Base-by-base conservation (phyloP, 2,113 vertebrate genomes). In the Callipepla californica region DNA sequence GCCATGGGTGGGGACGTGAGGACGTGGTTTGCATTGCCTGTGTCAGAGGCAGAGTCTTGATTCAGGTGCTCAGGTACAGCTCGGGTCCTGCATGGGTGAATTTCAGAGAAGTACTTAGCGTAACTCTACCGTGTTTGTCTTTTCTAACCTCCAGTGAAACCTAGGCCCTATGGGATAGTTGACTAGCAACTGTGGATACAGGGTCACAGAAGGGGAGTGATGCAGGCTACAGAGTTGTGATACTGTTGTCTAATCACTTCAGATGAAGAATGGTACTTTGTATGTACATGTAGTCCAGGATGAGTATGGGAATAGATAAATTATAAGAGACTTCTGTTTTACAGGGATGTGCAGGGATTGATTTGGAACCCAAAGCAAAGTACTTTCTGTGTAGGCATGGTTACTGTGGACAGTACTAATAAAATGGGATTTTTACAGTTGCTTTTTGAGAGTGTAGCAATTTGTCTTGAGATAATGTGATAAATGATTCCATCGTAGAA, bases 61-160 rank as follows among this genome's bases (percentile, higher is more conserved):
- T 55, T 62, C 28, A 30, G 45, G 7, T 3, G 13, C 66, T 47
- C 0, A 12, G 20, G 47, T 2, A 23, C 2, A 9, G 62, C 58
- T 88, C 66, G 30, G 16, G 47, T 40, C 48, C 50, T 34, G 40
- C 1, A 0, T 26, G 0, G 14, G 11, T 0, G 0, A 16, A 28
- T 62, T 53, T 91, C 5, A 12, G 67, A 48, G 65, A 11, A 38
- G 40, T 9, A 5, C 32, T 67, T 7, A 28, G 58, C 0, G 12
- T 40, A 13, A 40, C 40, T 40, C 11, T 40, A 40, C 62, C 11
- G 11, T 30, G 11, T 2, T 2, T 28, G 84, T 69, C n/a, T 61
- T 87, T 69, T 57, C 53, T n/a, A 78, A 51, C 48, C 23, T 51
- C 4, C 40, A 7, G 32, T 55, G 62, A 59, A 92, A 68, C 40